A percentile compares a stretch with the other conserved stretches of the same genome.
Conservation (phyloP, 2,113 vertebrate species). For the Cephalopterus ornatus region DNA sequence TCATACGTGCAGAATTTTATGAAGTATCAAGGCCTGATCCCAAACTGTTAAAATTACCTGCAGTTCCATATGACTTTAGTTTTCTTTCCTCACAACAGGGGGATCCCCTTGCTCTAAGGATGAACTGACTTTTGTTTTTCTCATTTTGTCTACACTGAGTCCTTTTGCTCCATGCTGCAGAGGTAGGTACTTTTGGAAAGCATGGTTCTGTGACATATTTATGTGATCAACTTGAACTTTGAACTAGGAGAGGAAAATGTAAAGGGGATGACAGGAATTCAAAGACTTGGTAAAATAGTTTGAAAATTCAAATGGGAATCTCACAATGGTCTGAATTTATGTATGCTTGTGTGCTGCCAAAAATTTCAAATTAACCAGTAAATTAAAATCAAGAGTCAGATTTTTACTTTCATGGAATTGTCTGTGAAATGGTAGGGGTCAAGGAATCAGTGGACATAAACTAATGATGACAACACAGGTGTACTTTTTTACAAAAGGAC, state of each 20-base stretch:
- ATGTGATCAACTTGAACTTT: not conserved
- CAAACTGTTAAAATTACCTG: not conserved
- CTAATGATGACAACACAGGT: not conserved
- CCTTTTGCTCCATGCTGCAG: not conserved
- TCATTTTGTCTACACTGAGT: not conserved
- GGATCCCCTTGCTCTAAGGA: not conserved
- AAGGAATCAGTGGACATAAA: not conserved
- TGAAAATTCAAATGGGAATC: slow-evolving; percentile 8
- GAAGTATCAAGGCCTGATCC: not conserved
- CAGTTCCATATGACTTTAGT: not conserved
- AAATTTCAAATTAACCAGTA: slow-evolving; percentile 12
- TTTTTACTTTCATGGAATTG: not conserved
- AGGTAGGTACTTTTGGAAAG: not conserved
- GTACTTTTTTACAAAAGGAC: not conserved
- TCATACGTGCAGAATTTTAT: not conserved
- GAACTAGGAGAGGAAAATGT: not conserved
- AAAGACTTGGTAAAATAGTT: slow-evolving; percentile 1
- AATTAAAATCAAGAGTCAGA: slow-evolving; percentile 31
- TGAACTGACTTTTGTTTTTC: not conserved
- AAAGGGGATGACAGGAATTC: not conserved
- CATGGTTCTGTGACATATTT: not conserved
- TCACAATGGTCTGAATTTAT: not conserved
- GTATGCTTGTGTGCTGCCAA: not conserved
- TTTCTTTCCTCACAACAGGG: not conserved
- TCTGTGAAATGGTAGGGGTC: not conserved